Base-by-base conservation (phyloP, 35 echinoderm and acorn worm species). In the Stichopus chloronotus region DNA sequence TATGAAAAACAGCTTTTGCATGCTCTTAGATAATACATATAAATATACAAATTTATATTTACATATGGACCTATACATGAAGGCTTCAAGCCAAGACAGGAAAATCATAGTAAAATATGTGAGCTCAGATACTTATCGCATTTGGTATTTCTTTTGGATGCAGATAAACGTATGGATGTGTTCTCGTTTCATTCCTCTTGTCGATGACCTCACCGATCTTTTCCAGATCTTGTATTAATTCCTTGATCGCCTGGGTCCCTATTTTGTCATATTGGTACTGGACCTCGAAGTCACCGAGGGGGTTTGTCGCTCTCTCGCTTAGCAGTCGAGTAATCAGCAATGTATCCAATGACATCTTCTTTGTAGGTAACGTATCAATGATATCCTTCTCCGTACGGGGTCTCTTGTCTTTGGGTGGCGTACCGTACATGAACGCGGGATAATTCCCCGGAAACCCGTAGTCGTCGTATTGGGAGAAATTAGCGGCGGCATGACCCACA, bases 401-500 rank as follows among this genome's bases (percentile, higher is more conserved):
- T 30, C n/a, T 88, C 94, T 97, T 97, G 56, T 97, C 87, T 52
- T 14, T 92, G 8, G 96, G 96, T 25, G 91, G 84, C 25, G 25
- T 11, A 56, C 93, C 93, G 23, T 55, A 78, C 94, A 97, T 78
- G 82, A 60, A 91, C 6, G 74, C 54, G 2, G 96, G 96, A 82
- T 92, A 95, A 90, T 93, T 95, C 23, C 89, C 94, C 21, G 96
- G 90, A 56, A 97, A 97, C 10, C 72, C 90, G 59, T 93, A 95
- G 8, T 93, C 78, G 43, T 97, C 80, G 63, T 97, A 97, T 57
- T 93, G 94, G 17, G 84, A 85, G 53, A 97, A 97, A 82, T 97
- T 97, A 2, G 88, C 91, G 10, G 96, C 93, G 5, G 96, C 96
- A 59, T 97, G 96, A 11, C 91, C 86, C 0, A 91, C 92, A 82